Conservation (phyloP, 2,888 invertebrate species). For the Oligia fasciuncula region DNA sequence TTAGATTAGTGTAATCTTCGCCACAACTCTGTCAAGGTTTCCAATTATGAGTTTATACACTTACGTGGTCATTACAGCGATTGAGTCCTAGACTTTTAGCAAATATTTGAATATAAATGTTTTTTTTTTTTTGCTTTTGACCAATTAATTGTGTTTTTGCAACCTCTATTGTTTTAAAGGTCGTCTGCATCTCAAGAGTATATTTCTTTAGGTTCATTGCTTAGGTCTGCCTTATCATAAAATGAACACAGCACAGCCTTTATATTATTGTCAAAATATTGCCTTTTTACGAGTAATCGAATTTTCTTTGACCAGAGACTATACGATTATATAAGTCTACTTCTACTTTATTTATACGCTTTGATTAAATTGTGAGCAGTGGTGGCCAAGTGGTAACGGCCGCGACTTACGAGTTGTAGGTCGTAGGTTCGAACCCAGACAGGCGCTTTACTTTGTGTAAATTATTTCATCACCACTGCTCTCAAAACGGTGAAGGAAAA, state of each 20-base stretch:
- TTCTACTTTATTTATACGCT: not conserved
- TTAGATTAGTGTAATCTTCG: constrained; percentile 83
- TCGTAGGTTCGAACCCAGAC: no score
- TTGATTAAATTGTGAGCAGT: not conserved
- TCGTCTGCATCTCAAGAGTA: not conserved
- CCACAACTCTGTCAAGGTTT: constrained; percentile 81
- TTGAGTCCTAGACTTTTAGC: constrained; percentile 50
- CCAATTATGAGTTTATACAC: constrained; percentile 70
- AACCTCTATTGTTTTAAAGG: not conserved
- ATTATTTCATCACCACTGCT: no score
- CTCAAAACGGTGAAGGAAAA: no score
- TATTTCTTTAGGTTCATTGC: not conserved
- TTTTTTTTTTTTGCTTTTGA: not conserved
- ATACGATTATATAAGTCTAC: not conserved
- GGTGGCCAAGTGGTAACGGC: no score
- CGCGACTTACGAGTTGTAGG: no score
- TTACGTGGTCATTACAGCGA: constrained; percentile 64
- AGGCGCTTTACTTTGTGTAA: no score
- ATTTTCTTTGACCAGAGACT: not conserved
- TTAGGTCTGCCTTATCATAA: not conserved
- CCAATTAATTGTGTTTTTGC: not conserved
- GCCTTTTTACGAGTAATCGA: no score
- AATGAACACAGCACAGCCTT: no score
- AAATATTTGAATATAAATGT: constrained; percentile 47
- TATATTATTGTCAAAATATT: not conserved